Evolutionary conservation across 2,113 vertebrate species (phyloP).

Genomic region (Paratilapia polleni): DNA sequence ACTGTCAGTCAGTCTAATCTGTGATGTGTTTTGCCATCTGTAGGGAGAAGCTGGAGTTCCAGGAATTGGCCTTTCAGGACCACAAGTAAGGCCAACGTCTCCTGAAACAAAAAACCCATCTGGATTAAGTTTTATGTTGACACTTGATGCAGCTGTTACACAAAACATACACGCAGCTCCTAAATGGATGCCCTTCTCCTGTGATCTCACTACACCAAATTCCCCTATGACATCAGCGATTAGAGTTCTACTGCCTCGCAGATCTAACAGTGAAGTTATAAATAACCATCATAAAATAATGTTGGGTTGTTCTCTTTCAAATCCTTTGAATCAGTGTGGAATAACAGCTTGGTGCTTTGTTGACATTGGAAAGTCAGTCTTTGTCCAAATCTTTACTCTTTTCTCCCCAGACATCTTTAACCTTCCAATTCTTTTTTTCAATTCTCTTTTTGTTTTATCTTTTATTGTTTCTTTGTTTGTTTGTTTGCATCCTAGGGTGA

Average conservation of each 20-base stretch:
- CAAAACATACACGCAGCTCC: not conserved
- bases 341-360: not conserved
- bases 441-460: not conserved
- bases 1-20: not conserved
- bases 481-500: conserved; percentile 68
- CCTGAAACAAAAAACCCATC: not conserved
- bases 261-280: conserved; percentile 16
- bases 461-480: not conserved
- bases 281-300: conserved; percentile 14
- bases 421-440: not conserved
- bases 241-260: not conserved
- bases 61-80: conserved; percentile 71
- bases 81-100: conserved; percentile 67
- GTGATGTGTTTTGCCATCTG: not conserved
- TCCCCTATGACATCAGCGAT: not conserved
- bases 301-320: not conserved
- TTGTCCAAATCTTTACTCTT: not conserved
- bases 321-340: not conserved
- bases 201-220: conserved; percentile 1
- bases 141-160: conserved; percentile 5
- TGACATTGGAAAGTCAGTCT: not conserved
- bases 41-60: conserved; percentile 75
- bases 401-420: not conserved
- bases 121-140: conserved; percentile 2
- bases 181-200: not conserved